phyloP scores from a whole-genome alignment of 2,113 vertebrate genomes.

The Thunnus maccoyii region DNA sequence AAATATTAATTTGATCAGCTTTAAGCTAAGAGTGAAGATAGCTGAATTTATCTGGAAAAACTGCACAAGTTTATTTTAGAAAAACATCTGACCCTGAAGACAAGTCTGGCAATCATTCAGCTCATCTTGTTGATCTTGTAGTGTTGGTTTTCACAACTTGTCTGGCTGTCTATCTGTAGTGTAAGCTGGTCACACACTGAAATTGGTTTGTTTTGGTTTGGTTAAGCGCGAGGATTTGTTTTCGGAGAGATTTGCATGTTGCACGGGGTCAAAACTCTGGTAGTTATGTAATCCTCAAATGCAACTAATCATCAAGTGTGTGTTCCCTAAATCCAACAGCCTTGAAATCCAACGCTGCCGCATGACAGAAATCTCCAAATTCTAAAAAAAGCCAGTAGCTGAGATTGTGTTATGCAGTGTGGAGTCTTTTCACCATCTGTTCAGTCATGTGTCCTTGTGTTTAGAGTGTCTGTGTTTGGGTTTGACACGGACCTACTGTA shows the following conservation, averaged over 20 bases:
- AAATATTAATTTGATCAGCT: too few species aligned
- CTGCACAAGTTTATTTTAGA: background rate
- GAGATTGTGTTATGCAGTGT: slow-evolving; percentile 9
- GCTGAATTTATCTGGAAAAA: too few species aligned
- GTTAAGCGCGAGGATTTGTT: background rate
- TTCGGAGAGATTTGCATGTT: slow-evolving; percentile 16
- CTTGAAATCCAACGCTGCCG: slow-evolving; percentile 24
- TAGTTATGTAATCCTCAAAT: slow-evolving; percentile 46
- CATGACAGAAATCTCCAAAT: slow-evolving; percentile 38
- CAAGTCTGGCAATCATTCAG: background rate
- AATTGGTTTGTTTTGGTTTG: slow-evolving; percentile 1
- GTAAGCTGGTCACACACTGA: background rate
- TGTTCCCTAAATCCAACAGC: slow-evolving; percentile 43
- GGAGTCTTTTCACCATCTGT: slow-evolving; percentile 58
- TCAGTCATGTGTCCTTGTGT: slow-evolving; percentile 37
- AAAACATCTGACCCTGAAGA: background rate
- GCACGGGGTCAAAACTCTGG: background rate
- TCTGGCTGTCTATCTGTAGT: background rate
- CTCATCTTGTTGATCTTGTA: background rate
- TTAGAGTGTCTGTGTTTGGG: slow-evolving; percentile 36
- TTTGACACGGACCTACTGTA: slow-evolving; percentile 33
- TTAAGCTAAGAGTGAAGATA: too few species aligned
- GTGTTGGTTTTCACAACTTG: slow-evolving; percentile 1
- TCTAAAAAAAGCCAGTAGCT: slow-evolving; percentile 20
- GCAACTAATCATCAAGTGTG: slow-evolving; percentile 38